Base-by-base conservation (phyloP, 2,888 invertebrate species). In the Sarcophaga carnaria region DNA sequence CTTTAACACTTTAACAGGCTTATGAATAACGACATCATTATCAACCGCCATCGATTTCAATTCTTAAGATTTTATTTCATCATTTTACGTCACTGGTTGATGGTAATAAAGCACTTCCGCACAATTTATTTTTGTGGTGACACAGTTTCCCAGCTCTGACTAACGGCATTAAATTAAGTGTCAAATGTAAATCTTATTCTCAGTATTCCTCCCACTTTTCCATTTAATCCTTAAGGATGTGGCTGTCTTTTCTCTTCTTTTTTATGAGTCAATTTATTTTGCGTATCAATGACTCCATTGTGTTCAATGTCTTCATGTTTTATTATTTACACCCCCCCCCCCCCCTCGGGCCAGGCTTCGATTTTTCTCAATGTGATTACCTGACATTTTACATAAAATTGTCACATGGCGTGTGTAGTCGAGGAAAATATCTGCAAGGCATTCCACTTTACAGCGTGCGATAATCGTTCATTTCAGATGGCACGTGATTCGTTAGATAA, bases 231-330 rank as follows among this genome's bases (percentile, higher is more conserved):
- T 54, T 37, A 14, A 20, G 67, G 47, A 62, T 66, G 60, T 60
- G 25, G 47, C 54, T 70, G 47, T 54, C 66, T 20, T 54, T 37
- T 37, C n/a, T 70, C 17, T 8, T 37, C 4, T 14, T 69, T 37
- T 60, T 64, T 70, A 63, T 69, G 72, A 77, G 80, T 77, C 76
- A 76, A 86, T 86, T 82, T 82, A 82, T 76, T 77, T 77, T 80
- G 77, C 80, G 63, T 72, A 80, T 83, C 80, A 86, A 25, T 79
- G 72, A 62, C 22, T 78, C 22, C 63, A 45, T 76, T 70, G 37
- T 70, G 27, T 11, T 75, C 37, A 37, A 37, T 37, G 37, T 37
- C 37, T 37, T 37, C 37, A 8, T 37, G 37, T 37, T 70, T 64
- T 20, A 20, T 62, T 60, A 4, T 62, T 14, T 79, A 12, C 25